Conservation (phyloP, 2,888 invertebrate species). For the Trichopoda pennipes region DNA sequence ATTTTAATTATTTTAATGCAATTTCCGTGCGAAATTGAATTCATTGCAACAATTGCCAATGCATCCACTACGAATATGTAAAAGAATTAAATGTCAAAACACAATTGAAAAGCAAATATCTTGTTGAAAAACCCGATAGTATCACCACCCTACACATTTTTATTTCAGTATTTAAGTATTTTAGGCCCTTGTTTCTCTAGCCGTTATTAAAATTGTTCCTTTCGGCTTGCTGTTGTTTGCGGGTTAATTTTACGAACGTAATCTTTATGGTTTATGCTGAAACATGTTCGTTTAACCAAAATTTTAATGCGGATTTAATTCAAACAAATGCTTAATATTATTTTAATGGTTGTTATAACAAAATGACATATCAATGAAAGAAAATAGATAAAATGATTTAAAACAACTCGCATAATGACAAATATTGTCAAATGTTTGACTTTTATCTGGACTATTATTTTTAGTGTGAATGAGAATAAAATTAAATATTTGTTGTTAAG, state of each 20-base stretch:
- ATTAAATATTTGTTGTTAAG: slow-evolving; percentile 12
- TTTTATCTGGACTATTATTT: slow-evolving; percentile 49
- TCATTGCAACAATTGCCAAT: no score
- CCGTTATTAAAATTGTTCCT: not conserved
- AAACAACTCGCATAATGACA: not conserved
- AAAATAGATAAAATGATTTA: slow-evolving; percentile 54
- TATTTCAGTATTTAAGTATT: no score
- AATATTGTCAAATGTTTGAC: slow-evolving; percentile 49
- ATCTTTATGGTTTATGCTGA: slow-evolving; percentile 49
- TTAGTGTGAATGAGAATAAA: slow-evolving; percentile 32
- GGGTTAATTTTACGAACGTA: slow-evolving; percentile 38
- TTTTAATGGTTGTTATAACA: slow-evolving; percentile 4
- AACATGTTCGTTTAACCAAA: slow-evolving; percentile 49
- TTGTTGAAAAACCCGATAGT: no score
- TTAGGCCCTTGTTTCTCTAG: no score
- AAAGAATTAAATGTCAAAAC: no score
- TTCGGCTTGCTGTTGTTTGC: not conserved
- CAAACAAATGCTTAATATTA: slow-evolving; percentile 15
- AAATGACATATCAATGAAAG: slow-evolving; percentile 50
- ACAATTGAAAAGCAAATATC: no score
- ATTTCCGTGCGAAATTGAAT: no score
- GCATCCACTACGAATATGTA: no score
- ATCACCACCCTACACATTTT: no score
- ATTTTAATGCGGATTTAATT: slow-evolving; percentile 58
- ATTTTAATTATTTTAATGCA: no score